phyloP scores from a whole-genome alignment of 2,888 invertebrate species.

The Nysson spinosus region DNA sequence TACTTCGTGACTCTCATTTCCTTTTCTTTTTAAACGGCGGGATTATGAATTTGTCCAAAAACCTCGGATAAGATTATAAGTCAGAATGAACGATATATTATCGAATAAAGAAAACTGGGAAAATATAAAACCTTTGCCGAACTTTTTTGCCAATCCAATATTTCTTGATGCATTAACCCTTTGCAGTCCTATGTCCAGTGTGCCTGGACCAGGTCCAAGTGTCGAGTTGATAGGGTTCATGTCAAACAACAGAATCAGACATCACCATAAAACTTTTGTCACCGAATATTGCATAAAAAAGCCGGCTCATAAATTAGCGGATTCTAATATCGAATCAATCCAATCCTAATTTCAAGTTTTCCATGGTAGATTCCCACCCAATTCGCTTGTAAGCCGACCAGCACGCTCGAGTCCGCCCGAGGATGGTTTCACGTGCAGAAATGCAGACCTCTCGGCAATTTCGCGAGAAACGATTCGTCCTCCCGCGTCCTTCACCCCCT shows the following conservation, averaged over 20 bases:
- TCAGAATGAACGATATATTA: no score
- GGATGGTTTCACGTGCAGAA: slow-evolving; percentile 73
- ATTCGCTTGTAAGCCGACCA: slow-evolving; percentile 7
- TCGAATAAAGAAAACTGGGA: no score
- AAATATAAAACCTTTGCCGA: no score
- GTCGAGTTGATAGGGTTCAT: no score
- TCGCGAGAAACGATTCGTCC: slow-evolving; percentile 72
- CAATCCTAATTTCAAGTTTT: slow-evolving; percentile 29
- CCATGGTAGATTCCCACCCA: slow-evolving; percentile 29
- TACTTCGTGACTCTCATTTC: slow-evolving; percentile 47
- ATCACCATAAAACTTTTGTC: slow-evolving; percentile 9
- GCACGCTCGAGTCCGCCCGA: slow-evolving; percentile 40
- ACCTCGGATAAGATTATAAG: no score
- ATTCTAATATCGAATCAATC: slow-evolving; percentile 45
- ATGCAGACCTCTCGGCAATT: slow-evolving; percentile 73
- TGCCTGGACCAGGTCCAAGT: no score
- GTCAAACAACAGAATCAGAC: neutral
- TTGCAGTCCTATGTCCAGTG: no score
- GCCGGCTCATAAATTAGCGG: slow-evolving; percentile 28
- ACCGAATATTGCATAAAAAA: no score
- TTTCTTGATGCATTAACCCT: no score
- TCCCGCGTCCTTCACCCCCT: slow-evolving; percentile 4
- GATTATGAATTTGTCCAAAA: no score
- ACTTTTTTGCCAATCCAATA: no score
- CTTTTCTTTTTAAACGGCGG: neutral